Base-by-base conservation (phyloP, 2,888 invertebrate species). In the Anodontia alba region DNA sequence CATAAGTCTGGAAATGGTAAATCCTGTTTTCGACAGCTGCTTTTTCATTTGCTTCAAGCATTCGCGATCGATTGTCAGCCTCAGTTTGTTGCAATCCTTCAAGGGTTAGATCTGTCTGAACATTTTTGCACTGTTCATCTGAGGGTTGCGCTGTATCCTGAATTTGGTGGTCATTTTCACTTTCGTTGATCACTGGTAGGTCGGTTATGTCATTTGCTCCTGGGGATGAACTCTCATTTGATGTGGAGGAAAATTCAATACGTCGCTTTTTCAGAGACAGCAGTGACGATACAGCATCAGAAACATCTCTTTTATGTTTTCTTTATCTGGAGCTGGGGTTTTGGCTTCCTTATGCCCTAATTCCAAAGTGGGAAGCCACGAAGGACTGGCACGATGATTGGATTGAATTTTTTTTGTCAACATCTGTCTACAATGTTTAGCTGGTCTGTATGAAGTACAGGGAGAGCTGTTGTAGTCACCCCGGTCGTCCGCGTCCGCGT, bases 31-130 rank as follows among this genome's bases (percentile, higher is more conserved):
- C n/a, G n/a, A 17, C 1, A 0, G 36, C 15, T 5, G 42, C 20
- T 17, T 57, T 15, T 33, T 10, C 42, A 29, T 51, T 33, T 23
- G 67, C 23, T 0, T 68, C 33, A 38, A n/a, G 26, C 31, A 69
- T 26, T 68, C 78, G 51, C 26, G 73, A 42, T 26, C 38, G 62
- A n/a, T 23, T 20, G n/a, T 80, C 76, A 68, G 15, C 43, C 31
- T 80, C 73, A 31, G 73, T 23, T 15, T 57, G 31, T 46, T 62
- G 23, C 12, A 76, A 57, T 5, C 7, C 20, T 17, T 72, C 42
- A 23, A 33, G 15, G 15, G 76, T 73, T 10, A 80, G 43, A 15
- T 76, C 80, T 68, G 80, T 80, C 36, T 80, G 76, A 20, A 68
- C 29, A 17, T 57, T 49, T 71, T 51, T 66, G 5, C 33, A 43